A percentile compares a stretch with the other conserved stretches of the same genome.
Conservation (phyloP, 1,140 invertebrate species). For the Maniola jurtina region DNA sequence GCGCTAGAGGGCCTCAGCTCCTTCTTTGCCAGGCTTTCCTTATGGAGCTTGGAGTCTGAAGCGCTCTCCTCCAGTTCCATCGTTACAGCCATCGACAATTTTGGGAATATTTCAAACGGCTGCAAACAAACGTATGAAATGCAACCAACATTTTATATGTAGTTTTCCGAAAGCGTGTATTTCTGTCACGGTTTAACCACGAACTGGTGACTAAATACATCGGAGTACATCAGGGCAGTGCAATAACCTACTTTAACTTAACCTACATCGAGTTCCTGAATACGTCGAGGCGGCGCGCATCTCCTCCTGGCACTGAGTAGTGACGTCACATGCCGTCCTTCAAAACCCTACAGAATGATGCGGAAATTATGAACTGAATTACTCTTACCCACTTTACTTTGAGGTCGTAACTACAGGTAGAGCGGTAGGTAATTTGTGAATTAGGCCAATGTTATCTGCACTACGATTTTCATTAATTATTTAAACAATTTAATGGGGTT, state of each 20-base stretch:
- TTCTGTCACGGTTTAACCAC: constrained; percentile 36
- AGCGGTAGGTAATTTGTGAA: constrained; percentile 46
- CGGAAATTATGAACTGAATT: constrained; percentile 68
- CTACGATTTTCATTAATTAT: constrained; percentile 38
- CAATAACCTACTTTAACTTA: constrained; percentile 79
- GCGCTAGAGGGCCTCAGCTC: constrained; percentile 69
- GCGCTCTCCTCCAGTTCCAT: constrained; percentile 70
- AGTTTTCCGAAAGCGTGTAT: constrained; percentile 27
- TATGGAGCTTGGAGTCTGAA: constrained; percentile 68
- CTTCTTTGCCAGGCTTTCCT: constrained; percentile 66
- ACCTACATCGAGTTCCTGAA: constrained; percentile 72
- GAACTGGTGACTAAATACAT: constrained; percentile 50
- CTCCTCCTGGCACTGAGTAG: constrained; percentile 68
- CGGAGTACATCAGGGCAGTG: constrained; percentile 53
- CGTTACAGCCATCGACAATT: constrained; percentile 67
- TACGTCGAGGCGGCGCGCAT: constrained; percentile 62
- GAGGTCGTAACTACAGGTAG: constrained; percentile 4
- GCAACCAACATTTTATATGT: constrained; percentile 44
- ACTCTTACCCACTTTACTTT: constrained; percentile 49
- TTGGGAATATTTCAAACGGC: constrained; percentile 39
- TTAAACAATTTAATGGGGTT: not conserved
- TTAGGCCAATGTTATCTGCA: constrained; percentile 50
- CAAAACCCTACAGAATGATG: constrained; percentile 52
- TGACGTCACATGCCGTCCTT: constrained; percentile 70
- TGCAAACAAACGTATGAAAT: constrained; percentile 48